phyloP scores from a whole-genome alignment of 2,113 vertebrate genomes.

The Protobothrops mucrosquamatus region DNA sequence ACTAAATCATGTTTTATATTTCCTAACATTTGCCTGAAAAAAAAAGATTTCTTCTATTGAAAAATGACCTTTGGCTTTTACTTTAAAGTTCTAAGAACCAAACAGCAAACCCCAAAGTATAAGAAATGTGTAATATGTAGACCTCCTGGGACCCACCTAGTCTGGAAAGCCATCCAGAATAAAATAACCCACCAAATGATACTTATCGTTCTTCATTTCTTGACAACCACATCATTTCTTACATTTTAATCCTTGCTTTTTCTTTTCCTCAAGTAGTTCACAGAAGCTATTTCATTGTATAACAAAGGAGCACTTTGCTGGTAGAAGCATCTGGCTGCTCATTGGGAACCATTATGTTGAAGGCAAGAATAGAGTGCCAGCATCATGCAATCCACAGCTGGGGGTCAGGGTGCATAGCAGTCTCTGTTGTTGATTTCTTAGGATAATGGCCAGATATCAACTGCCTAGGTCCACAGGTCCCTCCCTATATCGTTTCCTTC shows the following conservation, averaged over 20 bases:
- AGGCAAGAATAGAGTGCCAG: background rate
- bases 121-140: background rate
- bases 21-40: conserved; percentile 8
- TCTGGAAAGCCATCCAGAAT: background rate
- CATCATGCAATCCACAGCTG: background rate
- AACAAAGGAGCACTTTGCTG: background rate
- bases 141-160: background rate
- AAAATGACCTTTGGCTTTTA: background rate
- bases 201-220: background rate
- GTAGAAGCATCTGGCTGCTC: background rate
- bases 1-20: background rate
- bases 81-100: conserved; percentile 9
- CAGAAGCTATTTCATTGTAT: background rate
- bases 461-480: background rate
- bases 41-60: background rate
- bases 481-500: background rate
- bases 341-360: background rate
- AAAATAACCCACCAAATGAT: background rate
- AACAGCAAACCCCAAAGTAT: background rate
- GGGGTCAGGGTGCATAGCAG: background rate
- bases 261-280: background rate
- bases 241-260: background rate
- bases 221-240: background rate
- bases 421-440: background rate
- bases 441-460: background rate